Base-by-base conservation (phyloP, 2,888 invertebrate genomes). In the Liposcelis brunnea region DNA sequence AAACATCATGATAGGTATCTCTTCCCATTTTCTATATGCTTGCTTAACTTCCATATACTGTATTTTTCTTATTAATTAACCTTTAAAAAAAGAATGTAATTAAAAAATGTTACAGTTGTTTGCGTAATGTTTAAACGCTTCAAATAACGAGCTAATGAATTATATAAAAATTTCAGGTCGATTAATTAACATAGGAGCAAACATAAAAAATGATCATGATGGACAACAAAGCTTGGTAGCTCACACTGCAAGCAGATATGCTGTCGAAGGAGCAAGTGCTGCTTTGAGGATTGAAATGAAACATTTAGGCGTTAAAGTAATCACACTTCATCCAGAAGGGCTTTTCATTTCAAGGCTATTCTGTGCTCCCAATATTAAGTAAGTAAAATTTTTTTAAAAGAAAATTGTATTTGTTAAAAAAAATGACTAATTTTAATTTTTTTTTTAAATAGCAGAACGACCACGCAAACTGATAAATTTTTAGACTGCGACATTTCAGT, bases 181-280 rank as follows among this genome's bases (percentile, higher is more conserved):
- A 49, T 70, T 83, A 44, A 72, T 82, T 52, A 81, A 79, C 52
- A 68, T 83, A 46, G 77, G 77, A 61, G 72, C 51, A 64, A 69
- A 45, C 63, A 68, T 50, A 7, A 51, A 53, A 35, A 47, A 51
- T 6, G 34, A 42, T 7, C 45, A 56, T 6, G 54, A 55, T 6
- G 56, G 55, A 38, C 49, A 38, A 6, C 44, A 46, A 26, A 57
- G 58, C 6, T 52, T 55, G 33, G 59, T 59, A 38, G 61, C 59
- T 1, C 60, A 57, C 49, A 59, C 60, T 1, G 74, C 74, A 1
- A 77, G 74, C 0, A 70, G 80, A 32, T 78, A 79, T 61, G 84
- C 83, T 6, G 82, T 84, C 12, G 81, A 82, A 64, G 84, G 83
- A 46, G 84, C 82, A 4, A 80, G 80, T 49, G 73, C 75, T 31